Conservation (phyloP, 1,140 invertebrate genomes). For the Kradibia gibbosae region DNA sequence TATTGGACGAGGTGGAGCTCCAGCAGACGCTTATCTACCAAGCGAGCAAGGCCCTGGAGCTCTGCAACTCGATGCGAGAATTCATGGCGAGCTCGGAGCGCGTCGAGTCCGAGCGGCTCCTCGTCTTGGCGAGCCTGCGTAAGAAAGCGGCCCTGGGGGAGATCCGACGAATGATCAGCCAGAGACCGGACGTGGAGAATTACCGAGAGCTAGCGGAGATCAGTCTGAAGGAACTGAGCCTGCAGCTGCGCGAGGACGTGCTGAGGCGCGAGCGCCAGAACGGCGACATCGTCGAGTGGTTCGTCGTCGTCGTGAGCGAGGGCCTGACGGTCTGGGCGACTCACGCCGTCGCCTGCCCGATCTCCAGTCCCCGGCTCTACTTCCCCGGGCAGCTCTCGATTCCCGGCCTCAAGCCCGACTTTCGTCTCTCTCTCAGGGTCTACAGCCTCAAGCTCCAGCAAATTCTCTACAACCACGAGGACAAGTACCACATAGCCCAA, state of each 20-base stretch:
- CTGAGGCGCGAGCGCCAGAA: slow-evolving; percentile 35
- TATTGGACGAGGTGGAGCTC: slow-evolving; percentile 61
- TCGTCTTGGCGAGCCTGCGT: slow-evolving; percentile 65
- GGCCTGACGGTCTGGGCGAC: slow-evolving; percentile 61
- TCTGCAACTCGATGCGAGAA: slow-evolving; percentile 65
- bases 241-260: slow-evolving; percentile 54
- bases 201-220: slow-evolving; percentile 50
- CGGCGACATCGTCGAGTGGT: slow-evolving; percentile 57
- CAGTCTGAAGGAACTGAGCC: slow-evolving; percentile 52
- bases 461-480: slow-evolving; percentile 50
- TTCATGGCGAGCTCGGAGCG: slow-evolving; percentile 63
- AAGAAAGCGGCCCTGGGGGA: slow-evolving; percentile 58
- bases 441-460: slow-evolving; percentile 54
- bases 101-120: slow-evolving; percentile 69
- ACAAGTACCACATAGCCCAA: slow-evolving; percentile 58
- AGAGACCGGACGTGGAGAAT: background rate
- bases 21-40: slow-evolving; percentile 69
- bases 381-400: slow-evolving; percentile 58
- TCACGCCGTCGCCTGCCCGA: slow-evolving; percentile 54
- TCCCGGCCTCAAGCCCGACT: slow-evolving; percentile 58
- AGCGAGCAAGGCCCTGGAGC: slow-evolving; percentile 66
- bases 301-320: slow-evolving; percentile 59
- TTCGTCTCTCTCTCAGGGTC: slow-evolving; percentile 15
- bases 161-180: slow-evolving; percentile 52
- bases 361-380: slow-evolving; percentile 51